These are phyloP conservation scores for Cathartes aura DNA, from an alignment of 2,113 vertebrate genomes.

Conservation along the genomic window DNA sequence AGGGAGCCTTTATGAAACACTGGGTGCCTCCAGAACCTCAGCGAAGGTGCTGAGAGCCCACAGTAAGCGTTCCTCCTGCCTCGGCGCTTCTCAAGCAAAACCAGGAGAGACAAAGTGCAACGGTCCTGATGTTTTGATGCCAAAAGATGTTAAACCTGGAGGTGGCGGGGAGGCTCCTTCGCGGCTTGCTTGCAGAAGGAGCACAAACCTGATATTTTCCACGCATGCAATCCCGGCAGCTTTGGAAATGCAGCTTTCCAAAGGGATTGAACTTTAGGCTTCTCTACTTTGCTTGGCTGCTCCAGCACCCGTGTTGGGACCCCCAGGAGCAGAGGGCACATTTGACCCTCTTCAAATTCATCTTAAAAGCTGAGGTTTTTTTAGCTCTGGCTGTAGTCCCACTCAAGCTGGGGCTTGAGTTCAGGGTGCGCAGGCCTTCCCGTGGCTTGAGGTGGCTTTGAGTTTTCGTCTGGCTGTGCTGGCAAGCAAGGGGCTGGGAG, in stretches of 20 bases:
- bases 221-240: not conserved
- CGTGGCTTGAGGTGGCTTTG: not conserved
- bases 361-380: not conserved
- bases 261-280: not conserved
- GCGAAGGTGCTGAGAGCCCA: rapidly evolving
- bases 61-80: rapidly evolving
- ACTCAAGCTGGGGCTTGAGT: not conserved
- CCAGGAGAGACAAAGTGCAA: not conserved
- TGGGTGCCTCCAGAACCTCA: not conserved
- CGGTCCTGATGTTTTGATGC: not conserved
- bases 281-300: not conserved
- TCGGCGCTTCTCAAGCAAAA: rapidly evolving
- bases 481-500: not conserved
- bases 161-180: not conserved
- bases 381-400: not conserved
- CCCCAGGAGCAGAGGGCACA: not conserved
- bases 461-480: not conserved
- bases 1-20: not conserved
- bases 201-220: not conserved
- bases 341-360: not conserved
- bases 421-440: not conserved
- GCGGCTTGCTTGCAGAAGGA: not conserved
- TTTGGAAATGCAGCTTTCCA: not conserved
- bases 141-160: not conserved
- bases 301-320: not conserved